Evolutionary conservation across 2,113 vertebrate genomes (phyloP), one percentile per base, ranked within the genome.

Genomic region (Platichthys flesus): DNA sequence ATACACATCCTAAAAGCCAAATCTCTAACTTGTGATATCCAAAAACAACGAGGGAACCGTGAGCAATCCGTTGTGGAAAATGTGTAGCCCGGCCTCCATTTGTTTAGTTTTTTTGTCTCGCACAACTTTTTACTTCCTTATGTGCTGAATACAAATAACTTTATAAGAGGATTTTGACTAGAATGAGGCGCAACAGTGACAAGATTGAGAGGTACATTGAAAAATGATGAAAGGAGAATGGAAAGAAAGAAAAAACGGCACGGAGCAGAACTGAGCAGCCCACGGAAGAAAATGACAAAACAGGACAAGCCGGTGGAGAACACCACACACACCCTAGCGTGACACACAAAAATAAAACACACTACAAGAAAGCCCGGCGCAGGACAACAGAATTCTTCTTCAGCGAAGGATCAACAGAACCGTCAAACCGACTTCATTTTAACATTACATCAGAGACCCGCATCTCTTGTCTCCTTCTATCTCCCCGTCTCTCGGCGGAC

Each of bases 391-490:
- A 67, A 65, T 74, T 74, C 61, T 70, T 24, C 10, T 52, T 49
- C 81, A 49, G 64, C 52, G 77, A 78, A 84, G 35, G 81, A 87
- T 82, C 78, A 82, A 82, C 80, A 16, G 61, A 9, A 45, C 81
- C 86, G 88, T 88, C 88, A 90, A 67, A 75, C 9, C 66, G 75
- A 85, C 78, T 87, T 87, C 81, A 81, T 82, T 89, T 88, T 42
- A 79, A 82, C 83, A 85, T 90, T 79, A 82, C 81, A 54, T 65
- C 75, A 76, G 75, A 83, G 82, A 60, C 77, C 76, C 71, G 67
- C 9, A 80, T 83, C 78, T 76, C 68, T 60, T 57, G 85, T 84
- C 80, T 82, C 54, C 63, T 52, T 70, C 66, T 28, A 63, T 90
- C 76, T 28, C 67, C 62, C 37, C 0, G 28, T 67, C 55, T 76